phyloP scores from a whole-genome alignment of 2,113 vertebrate genomes.

The Salminus brasiliensis region DNA sequence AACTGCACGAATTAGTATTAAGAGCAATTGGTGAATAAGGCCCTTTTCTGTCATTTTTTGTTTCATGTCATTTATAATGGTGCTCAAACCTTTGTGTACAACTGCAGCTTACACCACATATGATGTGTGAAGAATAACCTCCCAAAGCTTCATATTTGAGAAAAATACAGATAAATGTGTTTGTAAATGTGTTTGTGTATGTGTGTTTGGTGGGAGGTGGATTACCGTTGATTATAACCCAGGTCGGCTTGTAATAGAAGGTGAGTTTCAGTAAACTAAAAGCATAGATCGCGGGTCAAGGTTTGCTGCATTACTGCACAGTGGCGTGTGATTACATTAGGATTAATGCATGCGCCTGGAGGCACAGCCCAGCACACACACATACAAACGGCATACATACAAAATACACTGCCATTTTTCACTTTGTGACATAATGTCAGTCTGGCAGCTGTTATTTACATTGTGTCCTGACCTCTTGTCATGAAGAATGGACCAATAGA shows the following conservation, averaged over 20 bases:
- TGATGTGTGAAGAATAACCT: not conserved
- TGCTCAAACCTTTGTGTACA: no score
- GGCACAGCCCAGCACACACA: not conserved
- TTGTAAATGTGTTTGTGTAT: not conserved
- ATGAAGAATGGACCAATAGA: no score
- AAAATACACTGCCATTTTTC: not conserved
- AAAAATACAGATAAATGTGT: not conserved
- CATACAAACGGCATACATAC: constrained; percentile 14
- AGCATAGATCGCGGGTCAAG: not conserved
- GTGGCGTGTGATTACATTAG: constrained; percentile 40
- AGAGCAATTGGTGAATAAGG: no score
- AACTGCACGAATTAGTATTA: no score
- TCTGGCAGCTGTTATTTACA: no score
- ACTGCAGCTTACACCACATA: no score
- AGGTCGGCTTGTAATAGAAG: constrained; percentile 3
- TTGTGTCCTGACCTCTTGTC: no score
- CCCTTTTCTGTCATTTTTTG: no score
- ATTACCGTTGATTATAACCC: constrained; percentile 39
- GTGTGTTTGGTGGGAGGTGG: not conserved
- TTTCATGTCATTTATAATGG: no score
- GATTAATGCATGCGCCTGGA: constrained; percentile 30
- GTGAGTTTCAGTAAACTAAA: constrained; percentile 17
- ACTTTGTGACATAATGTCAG: not conserved
- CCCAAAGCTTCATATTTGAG: not conserved
- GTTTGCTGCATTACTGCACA: not conserved